Conservation (phyloP, 92 coral and sea anemone species). For the Porites divaricata region DNA sequence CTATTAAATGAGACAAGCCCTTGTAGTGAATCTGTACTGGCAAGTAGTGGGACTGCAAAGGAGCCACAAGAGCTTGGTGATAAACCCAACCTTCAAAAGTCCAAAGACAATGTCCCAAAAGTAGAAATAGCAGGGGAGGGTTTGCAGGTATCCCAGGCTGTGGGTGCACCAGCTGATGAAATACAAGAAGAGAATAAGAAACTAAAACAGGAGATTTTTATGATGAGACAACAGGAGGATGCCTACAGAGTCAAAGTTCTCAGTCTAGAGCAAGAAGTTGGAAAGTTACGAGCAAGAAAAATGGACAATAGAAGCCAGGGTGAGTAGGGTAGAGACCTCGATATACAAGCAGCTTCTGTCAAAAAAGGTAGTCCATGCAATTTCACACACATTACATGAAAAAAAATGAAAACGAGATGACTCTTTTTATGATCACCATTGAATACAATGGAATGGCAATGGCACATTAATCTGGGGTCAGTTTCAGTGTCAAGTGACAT, state of each 20-base stretch:
- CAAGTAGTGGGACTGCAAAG: not conserved
- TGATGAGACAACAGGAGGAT: constrained; percentile 54
- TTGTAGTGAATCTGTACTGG: not conserved
- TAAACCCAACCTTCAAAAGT: not conserved
- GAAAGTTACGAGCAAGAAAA: constrained; percentile 45
- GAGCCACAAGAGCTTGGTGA: not conserved
- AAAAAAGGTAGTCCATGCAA: too few species aligned
- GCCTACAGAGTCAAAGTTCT: constrained; percentile 52
- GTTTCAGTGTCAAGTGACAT: too few species aligned
- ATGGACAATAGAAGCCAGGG: constrained; percentile 52
- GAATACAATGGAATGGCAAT: too few species aligned
- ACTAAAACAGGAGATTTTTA: constrained; percentile 53
- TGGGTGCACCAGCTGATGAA: constrained; percentile 17
- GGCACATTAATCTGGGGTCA: too few species aligned
- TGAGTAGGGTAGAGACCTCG: not conserved
- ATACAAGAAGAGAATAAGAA: constrained; percentile 49
- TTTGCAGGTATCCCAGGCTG: not conserved
- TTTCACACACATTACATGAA: too few species aligned
- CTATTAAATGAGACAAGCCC: not conserved
- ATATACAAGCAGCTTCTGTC: not conserved
- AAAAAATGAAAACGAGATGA: too few species aligned
- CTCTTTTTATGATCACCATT: too few species aligned
- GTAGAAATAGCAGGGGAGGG: constrained; percentile 9
- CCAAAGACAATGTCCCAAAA: not conserved
- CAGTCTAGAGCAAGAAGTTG: constrained; percentile 65